Evolutionary conservation across 2,888 invertebrate genomes (phyloP), one percentile per base, ranked within the genome.

Genomic region (Lutraria lutraria): DNA sequence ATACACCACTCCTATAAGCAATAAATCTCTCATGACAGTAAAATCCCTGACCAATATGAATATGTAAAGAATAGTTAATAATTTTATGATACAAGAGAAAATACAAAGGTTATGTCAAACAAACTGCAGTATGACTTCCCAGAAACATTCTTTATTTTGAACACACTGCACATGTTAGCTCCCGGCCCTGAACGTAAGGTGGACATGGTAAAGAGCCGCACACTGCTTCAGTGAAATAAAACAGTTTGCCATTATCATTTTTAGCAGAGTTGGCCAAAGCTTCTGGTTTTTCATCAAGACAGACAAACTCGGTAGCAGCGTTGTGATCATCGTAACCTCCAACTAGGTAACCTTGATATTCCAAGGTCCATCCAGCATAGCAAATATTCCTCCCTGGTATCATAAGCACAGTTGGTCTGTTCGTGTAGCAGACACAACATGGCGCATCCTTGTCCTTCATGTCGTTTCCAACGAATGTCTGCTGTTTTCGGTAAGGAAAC

Each of bases 361-460:
- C 85, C n/a, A 81, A 43, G 1, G 56, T 86, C 85, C 85, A 86
- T 10, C 80, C 85, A 25, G 43, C 63, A 29, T 81, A 86, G 52
- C 86, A 87, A 15, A 76, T 15, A 25, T 83, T 83, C 21, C 86
- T 21, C 10, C 87, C 87, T 1, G 83, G 87, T 54, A 87, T 56
- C 87, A 87, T 87, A 0, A 87, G n/a, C 19, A 88, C 80, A n/a
- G 16, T 54, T n/a, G 87, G 0, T 43, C 83, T 53, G 43, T 53
- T 29, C 31, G 87, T 76, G n/a, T 25, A 29, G n/a, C 87, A 87
- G 10, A 87, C 87, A 76, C 82, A 72, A 31, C 87, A 87, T 12
- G 87, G 87, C 10, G 56, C 83, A 43, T 87, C 87, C 31, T 34
- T 16, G 12, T 87, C 25, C 12, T 16, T 25, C 13, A 79, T 10